phyloP scores from a whole-genome alignment of 1,140 invertebrate species.

The Helicoverpa armigera region DNA sequence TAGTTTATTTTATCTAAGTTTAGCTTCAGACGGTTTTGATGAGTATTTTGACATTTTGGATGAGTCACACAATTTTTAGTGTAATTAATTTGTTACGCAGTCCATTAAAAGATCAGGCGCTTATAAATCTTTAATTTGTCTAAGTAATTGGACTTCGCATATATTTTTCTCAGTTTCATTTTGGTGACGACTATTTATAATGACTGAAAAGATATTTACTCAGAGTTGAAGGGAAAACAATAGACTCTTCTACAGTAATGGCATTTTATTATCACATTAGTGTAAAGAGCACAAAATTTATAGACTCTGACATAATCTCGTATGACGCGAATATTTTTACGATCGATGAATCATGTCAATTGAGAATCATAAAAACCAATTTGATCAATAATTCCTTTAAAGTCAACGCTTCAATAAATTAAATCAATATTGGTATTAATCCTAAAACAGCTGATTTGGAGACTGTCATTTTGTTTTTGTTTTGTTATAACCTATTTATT shows the following conservation, averaged over 20 bases:
- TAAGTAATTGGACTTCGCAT: too few relatives aligned
- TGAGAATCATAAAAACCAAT: not conserved
- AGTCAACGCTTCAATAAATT: not conserved
- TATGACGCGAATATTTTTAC: constrained; percentile 6
- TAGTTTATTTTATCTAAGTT: not conserved
- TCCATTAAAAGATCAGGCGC: too few relatives aligned
- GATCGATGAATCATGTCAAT: not conserved
- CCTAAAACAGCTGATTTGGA: not conserved
- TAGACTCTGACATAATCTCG: not conserved
- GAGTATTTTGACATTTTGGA: too few relatives aligned
- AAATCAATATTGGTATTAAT: not conserved
- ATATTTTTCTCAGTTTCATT: too few relatives aligned
- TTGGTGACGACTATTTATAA: too few relatives aligned
- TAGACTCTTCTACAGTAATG: too few relatives aligned
- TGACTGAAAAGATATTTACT: not conserved
- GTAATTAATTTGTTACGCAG: too few relatives aligned
- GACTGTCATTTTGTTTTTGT: too few relatives aligned
- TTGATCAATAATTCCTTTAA: not conserved
- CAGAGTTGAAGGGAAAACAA: not conserved
- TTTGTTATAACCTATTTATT: too few relatives aligned
- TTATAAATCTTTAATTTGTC: too few relatives aligned
- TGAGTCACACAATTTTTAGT: too few relatives aligned
- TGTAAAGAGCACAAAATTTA: constrained; percentile 19
- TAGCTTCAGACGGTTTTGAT: too few relatives aligned
- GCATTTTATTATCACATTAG: constrained; percentile 6